These are phyloP conservation scores for Calyptomena viridis DNA, from an alignment of 2,113 vertebrate species.

Conservation along the genomic window DNA sequence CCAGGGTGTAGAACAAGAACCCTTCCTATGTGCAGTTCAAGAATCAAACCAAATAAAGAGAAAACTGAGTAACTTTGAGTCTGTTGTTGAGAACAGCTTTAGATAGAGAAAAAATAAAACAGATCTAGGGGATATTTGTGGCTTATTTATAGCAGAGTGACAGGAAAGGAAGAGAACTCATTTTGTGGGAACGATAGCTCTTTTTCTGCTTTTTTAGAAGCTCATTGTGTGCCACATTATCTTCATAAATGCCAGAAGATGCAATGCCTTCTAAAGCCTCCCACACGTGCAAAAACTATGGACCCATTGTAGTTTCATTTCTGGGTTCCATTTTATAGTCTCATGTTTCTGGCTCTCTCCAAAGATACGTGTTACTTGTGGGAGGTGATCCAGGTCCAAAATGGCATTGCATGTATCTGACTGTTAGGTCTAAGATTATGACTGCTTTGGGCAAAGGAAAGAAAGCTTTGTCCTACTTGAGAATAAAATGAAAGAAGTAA, in stretches of 20 bases:
- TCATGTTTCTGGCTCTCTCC: background rate
- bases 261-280: slow-evolving; percentile 33
- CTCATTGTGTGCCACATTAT: slow-evolving; percentile 31
- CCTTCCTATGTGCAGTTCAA: slow-evolving; percentile 25
- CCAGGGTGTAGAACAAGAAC: slow-evolving; percentile 7
- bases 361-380: rapidly evolving
- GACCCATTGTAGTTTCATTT: background rate
- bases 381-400: background rate
- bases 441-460: background rate
- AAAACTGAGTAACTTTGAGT: slow-evolving; percentile 37
- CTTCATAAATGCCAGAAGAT: slow-evolving; percentile 17
- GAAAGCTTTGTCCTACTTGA: background rate
- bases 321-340: background rate
- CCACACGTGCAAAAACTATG: background rate
- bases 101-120: slow-evolving; percentile 29
- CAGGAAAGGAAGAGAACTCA: slow-evolving; percentile 38
- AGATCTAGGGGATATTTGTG: slow-evolving; percentile 30
- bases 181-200: slow-evolving; percentile 26
- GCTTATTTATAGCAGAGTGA: slow-evolving; percentile 50
- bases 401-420: background rate
- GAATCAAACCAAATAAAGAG: slow-evolving; percentile 64
- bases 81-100: background rate
- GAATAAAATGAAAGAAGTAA: background rate
- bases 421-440: background rate
- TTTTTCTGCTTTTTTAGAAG: slow-evolving; percentile 55